Conservation (phyloP, 1,140 invertebrate species). For the Bombus superbus region DNA sequence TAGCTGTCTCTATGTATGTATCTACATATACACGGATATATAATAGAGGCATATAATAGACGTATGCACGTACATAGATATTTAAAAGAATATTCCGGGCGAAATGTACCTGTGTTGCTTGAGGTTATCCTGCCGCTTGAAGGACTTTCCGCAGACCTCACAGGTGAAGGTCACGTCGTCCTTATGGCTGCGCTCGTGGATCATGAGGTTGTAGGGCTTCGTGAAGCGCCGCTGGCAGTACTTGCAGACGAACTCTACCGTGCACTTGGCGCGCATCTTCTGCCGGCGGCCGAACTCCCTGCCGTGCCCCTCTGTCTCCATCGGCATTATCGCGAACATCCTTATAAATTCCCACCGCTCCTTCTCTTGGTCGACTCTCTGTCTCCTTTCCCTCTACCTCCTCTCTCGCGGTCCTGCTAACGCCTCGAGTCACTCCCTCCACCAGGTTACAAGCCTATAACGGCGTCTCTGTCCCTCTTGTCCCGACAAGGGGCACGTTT, state of each 20-base stretch:
- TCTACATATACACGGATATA: not conserved
- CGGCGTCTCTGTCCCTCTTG: conserved; percentile 48
- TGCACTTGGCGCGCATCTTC: conserved; percentile 96
- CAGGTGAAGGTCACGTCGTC: conserved; percentile 98
- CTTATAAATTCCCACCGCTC: conserved; percentile 83
- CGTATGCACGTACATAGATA: too few relatives aligned
- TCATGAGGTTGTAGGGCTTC: conserved; percentile 99
- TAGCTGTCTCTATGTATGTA: not conserved
- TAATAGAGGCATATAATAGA: not conserved
- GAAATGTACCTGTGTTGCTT: conserved; percentile 94
- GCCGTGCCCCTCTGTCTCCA: conserved; percentile 94
- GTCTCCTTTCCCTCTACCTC: conserved; percentile 51
- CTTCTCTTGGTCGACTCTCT: conserved; percentile 77
- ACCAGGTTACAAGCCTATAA: conserved; percentile 42
- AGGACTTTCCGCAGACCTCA: conserved; percentile 99
- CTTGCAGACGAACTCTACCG: conserved; percentile 97
- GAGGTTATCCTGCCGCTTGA: conserved; percentile 98
- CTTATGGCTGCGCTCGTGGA: conserved; percentile 99
- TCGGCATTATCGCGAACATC: conserved; percentile 90
- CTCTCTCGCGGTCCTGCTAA: conserved; percentile 58
- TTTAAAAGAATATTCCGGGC: not conserved
- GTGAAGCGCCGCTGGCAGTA: conserved; percentile 99
- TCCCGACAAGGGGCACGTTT: conserved; percentile 52
- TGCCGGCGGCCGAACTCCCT: conserved; percentile 93
- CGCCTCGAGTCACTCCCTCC: conserved; percentile 68